These are phyloP conservation scores for Anser brachyrhynchus DNA, from an alignment of 2,113 vertebrate species.

Conservation along the genomic window DNA sequence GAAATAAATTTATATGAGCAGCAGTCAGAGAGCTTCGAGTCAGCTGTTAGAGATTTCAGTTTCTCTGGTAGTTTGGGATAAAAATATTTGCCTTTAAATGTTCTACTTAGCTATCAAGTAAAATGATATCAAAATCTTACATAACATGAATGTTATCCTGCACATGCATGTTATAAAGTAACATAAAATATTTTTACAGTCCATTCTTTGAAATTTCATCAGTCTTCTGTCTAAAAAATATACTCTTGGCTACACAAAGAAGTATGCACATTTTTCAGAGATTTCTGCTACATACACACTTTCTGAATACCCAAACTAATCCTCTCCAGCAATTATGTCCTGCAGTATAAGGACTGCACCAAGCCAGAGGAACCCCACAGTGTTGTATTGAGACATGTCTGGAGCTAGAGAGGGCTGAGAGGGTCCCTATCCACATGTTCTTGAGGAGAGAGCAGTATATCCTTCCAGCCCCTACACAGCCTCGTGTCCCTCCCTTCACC, in stretches of 20 bases:
- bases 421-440: no score
- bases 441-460: background rate
- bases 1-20: conserved; percentile 20
- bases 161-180: background rate
- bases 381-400: background rate
- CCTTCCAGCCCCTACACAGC: background rate
- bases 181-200: background rate
- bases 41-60: conserved; percentile 6
- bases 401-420: background rate
- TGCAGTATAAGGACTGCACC: background rate
- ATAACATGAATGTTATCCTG: background rate
- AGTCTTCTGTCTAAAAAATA: background rate
- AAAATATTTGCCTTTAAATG: background rate
- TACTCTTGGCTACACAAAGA: background rate
- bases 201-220: background rate
- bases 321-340: background rate
- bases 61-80: background rate
- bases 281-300: background rate
- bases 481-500: background rate
- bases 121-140: background rate
- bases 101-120: background rate
- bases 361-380: background rate
- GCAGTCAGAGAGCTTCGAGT: background rate
- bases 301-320: background rate
- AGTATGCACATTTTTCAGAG: background rate